phyloP scores from a whole-genome alignment of 2,113 vertebrate genomes.

The Pyxicephalus adspersus region DNA sequence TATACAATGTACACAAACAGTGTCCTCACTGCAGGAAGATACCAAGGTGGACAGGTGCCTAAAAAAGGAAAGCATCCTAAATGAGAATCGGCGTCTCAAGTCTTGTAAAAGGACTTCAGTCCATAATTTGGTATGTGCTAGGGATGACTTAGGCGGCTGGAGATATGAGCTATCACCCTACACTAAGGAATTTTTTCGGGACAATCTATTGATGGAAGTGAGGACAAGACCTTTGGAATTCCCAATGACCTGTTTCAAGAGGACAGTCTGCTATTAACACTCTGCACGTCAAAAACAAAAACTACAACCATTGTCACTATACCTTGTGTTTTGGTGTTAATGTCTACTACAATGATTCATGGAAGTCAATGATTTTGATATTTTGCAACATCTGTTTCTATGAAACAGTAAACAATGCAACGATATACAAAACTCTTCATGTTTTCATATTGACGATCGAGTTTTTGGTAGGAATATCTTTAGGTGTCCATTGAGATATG shows the following conservation, averaged over 20 bases:
- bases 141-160: constrained; percentile 22
- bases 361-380: too few relatives aligned
- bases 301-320: background rate
- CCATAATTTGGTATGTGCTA: constrained; percentile 11
- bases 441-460: too few relatives aligned
- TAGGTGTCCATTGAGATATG: too few relatives aligned
- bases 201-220: background rate
- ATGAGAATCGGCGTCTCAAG: constrained; percentile 34
- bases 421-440: too few relatives aligned
- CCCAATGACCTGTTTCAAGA: too few relatives aligned
- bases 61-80: constrained; percentile 46
- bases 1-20: background rate
- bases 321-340: background rate
- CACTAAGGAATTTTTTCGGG: background rate
- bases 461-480: too few relatives aligned
- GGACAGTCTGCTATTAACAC: too few relatives aligned
- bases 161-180: constrained; percentile 30
- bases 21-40: background rate
- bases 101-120: constrained; percentile 32
- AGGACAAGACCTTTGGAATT: background rate
- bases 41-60: constrained; percentile 29
- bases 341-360: too few relatives aligned
- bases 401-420: too few relatives aligned
- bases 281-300: background rate
- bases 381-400: too few relatives aligned